These are phyloP conservation scores for Lagria hirta DNA, from an alignment of 2,888 invertebrate species.

Conservation along the genomic window DNA sequence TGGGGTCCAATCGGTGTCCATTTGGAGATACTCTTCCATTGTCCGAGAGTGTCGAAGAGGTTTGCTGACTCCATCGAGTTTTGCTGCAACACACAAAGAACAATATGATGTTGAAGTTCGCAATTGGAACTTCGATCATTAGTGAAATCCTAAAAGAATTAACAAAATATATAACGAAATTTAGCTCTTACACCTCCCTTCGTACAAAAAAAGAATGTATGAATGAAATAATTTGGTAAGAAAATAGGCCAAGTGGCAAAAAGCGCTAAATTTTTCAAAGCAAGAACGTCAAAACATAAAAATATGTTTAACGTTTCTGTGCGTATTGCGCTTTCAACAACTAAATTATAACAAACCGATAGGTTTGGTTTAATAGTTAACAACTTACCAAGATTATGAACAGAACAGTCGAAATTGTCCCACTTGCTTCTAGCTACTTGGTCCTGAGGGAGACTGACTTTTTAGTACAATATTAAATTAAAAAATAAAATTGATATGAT, in stretches of 20 bases:
- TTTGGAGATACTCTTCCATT: slow-evolving; percentile 91
- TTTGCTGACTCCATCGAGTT: slow-evolving; percentile 86
- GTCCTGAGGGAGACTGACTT: slow-evolving; percentile 51
- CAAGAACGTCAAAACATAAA: slow-evolving; percentile 21
- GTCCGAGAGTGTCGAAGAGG: slow-evolving; percentile 72
- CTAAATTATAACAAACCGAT: no score
- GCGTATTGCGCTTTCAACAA: no score
- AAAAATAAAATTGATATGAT: slow-evolving; percentile 30
- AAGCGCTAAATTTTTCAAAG: slow-evolving; percentile 3
- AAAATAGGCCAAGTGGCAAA: no score
- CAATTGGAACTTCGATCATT: no score
- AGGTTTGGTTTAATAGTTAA: no score
- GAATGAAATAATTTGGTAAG: no score
- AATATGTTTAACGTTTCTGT: slow-evolving; percentile 24
- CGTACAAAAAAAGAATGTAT: no score
- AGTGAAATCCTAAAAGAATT: no score
- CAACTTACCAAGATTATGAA: slow-evolving; percentile 80
- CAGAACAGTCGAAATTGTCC: slow-evolving; percentile 83
- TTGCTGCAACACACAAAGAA: slow-evolving; percentile 66
- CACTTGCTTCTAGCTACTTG: slow-evolving; percentile 69
- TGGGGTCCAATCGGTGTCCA: slow-evolving; percentile 75
- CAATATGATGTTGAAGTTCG: no score
- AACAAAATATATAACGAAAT: no score
- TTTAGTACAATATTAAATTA: slow-evolving; percentile 38
- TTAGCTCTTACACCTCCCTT: no score